These are phyloP conservation scores for Cerastis rubricosa DNA, from an alignment of 2,888 invertebrate genomes.

Conservation along the genomic window DNA sequence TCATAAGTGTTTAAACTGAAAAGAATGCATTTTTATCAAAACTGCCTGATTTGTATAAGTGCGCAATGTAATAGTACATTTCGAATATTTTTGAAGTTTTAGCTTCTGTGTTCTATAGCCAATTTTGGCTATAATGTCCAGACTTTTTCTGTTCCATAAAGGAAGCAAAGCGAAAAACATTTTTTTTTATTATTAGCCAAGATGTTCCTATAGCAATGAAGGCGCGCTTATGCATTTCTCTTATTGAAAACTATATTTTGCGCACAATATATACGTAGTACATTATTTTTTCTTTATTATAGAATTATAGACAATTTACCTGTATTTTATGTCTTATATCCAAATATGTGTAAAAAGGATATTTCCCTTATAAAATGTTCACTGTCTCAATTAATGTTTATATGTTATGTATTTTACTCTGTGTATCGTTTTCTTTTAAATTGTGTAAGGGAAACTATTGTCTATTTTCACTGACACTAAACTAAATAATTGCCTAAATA, in stretches of 20 bases:
- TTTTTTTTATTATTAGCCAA: background rate
- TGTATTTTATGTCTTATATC: constrained; percentile 17
- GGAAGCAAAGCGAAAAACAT: too few species aligned
- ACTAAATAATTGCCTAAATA: background rate
- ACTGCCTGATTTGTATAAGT: constrained; percentile 24
- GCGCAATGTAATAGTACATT: constrained; percentile 3
- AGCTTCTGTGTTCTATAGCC: background rate
- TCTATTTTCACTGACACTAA: background rate
- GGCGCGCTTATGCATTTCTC: constrained; percentile 28
- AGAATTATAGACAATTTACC: constrained; percentile 1
- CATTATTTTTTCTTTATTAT: constrained; percentile 12
- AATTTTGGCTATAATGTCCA: background rate
- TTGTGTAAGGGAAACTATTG: constrained; percentile 11
- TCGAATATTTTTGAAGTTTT: constrained; percentile 13
- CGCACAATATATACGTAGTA: constrained; percentile 49
- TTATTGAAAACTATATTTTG: constrained; percentile 19
- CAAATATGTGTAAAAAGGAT: background rate
- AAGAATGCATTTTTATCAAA: constrained; percentile 43
- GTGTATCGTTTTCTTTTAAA: constrained; percentile 9
- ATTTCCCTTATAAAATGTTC: constrained; percentile 2
- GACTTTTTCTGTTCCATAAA: background rate
- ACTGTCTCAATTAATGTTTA: constrained; percentile 17
- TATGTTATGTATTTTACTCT: constrained; percentile 28
- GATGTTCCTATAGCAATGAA: constrained; percentile 7
- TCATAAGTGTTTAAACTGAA: constrained; percentile 5